A percentile compares a stretch with the other conserved stretches of the same genome.
Evolutionary conservation across 2,113 vertebrate genomes (phyloP).

Genomic region (Turnix velox): DNA sequence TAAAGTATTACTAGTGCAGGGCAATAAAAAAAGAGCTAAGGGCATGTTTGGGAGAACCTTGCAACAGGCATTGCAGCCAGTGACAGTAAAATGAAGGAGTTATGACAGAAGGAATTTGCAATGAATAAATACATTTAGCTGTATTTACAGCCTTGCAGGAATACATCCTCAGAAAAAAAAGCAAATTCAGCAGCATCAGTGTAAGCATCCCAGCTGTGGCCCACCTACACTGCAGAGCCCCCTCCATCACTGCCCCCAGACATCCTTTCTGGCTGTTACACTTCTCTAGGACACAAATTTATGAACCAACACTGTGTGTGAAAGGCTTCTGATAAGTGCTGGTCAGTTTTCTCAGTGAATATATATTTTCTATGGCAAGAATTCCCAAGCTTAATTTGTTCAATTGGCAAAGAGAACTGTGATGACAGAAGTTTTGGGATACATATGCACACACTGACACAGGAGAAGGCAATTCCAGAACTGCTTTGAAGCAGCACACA

Average conservation of each 20-base stretch:
- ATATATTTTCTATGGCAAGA: neutral
- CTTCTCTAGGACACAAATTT: neutral
- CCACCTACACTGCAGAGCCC: neutral
- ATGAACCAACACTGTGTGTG: accelerated
- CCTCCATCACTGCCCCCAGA: neutral
- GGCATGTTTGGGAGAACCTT: neutral
- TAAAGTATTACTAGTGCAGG: neutral
- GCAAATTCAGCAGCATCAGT: neutral
- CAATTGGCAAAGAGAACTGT: neutral
- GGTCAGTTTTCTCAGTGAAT: neutral
- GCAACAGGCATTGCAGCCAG: neutral
- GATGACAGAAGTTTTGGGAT: neutral
- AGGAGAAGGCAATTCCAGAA: neutral
- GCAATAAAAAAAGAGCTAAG: neutral
- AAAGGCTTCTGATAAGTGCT: neutral
- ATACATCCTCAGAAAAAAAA: neutral
- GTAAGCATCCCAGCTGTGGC: neutral
- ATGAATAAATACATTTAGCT: neutral
- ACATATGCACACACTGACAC: neutral
- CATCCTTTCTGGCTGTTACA: neutral
- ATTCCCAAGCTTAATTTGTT: neutral
- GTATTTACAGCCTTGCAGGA: neutral
- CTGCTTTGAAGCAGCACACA: neutral
- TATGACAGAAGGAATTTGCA: neutral
- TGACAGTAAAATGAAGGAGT: neutral